Percentiles rank a stretch among this genome's conserved stretches.
phyloP scores from a whole-genome alignment of 2,888 invertebrate genomes.

The Diloba caeruleocephala region DNA sequence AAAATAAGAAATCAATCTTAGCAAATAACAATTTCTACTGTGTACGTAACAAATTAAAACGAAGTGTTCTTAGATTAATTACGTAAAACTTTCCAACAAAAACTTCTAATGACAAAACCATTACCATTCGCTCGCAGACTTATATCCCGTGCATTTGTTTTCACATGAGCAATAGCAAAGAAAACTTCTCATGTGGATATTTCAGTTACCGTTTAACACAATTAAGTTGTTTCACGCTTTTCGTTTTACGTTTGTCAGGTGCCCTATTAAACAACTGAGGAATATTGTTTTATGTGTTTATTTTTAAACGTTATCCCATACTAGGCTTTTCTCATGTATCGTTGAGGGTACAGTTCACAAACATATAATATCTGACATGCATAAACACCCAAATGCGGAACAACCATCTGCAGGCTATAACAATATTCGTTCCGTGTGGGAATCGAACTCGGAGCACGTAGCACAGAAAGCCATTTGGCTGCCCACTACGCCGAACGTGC shows the following conservation, averaged over 20 bases:
- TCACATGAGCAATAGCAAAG: conserved; percentile 30
- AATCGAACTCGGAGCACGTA: too few species aligned
- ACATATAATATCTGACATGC: too few species aligned
- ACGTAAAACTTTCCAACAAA: conserved; percentile 9
- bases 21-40: neutral
- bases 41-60: conserved; percentile 2
- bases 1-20: neutral
- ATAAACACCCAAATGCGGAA: too few species aligned
- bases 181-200: conserved; percentile 31
- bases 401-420: too few species aligned
- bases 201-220: conserved; percentile 13
- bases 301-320: too few species aligned
- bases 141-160: conserved; percentile 15
- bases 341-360: too few species aligned
- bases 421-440: too few species aligned
- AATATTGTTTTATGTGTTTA: too few species aligned
- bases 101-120: conserved; percentile 38
- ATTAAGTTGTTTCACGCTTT: conserved; percentile 17
- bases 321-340: too few species aligned
- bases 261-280: neutral
- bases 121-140: conserved; percentile 13
- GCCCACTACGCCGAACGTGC: too few species aligned
- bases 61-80: conserved; percentile 13
- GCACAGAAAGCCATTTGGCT: too few species aligned
- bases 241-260: conserved; percentile 9